A percentile compares a stretch with the other conserved stretches of the same genome.
Conservation (phyloP, 2,888 invertebrate species). For the Escarpia spicata region DNA sequence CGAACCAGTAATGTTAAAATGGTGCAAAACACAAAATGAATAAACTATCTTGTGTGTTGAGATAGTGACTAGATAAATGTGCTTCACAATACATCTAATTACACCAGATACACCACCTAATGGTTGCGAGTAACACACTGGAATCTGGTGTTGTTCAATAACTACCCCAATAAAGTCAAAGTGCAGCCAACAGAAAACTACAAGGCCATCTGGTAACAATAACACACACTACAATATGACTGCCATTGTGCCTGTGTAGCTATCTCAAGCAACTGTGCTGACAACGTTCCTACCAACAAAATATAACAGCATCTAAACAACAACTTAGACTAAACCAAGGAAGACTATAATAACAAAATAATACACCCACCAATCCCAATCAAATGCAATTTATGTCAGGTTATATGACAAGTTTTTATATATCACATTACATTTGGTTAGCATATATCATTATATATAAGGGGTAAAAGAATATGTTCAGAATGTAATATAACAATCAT, state of each 20-base stretch:
- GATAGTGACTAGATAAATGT: neutral
- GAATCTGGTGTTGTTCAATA: neutral
- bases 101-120: neutral
- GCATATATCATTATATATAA: no score
- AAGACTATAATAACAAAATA: neutral
- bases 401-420: neutral
- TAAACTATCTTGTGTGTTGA: neutral
- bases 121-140: neutral
- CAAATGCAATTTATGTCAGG: neutral
- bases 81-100: neutral
- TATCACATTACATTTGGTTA: neutral
- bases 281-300: neutral
- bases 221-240: neutral
- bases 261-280: neutral
- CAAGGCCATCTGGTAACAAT: neutral
- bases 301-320: neutral
- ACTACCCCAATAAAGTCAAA: neutral
- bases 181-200: neutral
- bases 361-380: neutral
- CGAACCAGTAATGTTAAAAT: neutral
- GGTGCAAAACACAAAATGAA: neutral
- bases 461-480: neutral
- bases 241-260: no score
- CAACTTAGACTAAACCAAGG: neutral
- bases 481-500: neutral